A percentile compares a stretch with the other conserved stretches of the same genome.
Evolutionary conservation across 92 coral and sea anemone genomes (phyloP).

Genomic region (Anthopleura xanthogrammica): DNA sequence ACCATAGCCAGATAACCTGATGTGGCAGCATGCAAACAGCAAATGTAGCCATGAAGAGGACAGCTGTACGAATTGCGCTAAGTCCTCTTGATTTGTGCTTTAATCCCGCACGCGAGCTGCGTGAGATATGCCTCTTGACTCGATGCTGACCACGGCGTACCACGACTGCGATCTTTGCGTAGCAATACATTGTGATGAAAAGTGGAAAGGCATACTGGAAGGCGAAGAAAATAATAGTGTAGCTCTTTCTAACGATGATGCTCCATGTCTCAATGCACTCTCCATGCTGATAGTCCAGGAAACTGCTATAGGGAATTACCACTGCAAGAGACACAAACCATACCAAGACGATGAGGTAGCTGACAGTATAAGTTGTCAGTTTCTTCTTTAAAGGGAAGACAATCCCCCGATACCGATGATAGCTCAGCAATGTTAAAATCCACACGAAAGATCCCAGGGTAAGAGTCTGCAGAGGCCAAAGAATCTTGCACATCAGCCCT

Average conservation of each 20-base stretch:
- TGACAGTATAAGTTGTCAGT: conserved; percentile 10
- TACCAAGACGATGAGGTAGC: conserved; percentile 28
- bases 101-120: conserved; percentile 45
- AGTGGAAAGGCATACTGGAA: conserved; percentile 69
- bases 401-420: conserved; percentile 64
- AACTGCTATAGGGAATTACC: conserved; percentile 60
- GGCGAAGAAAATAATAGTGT: conserved; percentile 57
- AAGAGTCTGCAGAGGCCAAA: conserved; percentile 77
- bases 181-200: conserved; percentile 54
- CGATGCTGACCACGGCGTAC: conserved; percentile 50
- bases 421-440: conserved; percentile 60
- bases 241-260: conserved; percentile 22
- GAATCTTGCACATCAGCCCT: conserved; percentile 54
- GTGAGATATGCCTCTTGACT: conserved; percentile 45
- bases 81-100: conserved; percentile 48
- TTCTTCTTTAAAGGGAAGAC: conserved; percentile 41
- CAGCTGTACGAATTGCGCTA: conserved; percentile 69
- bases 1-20: conserved; percentile 72
- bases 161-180: conserved; percentile 48
- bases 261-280: conserved; percentile 73
- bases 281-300: conserved; percentile 44
- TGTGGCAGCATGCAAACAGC: conserved; percentile 87
- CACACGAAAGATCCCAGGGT: conserved; percentile 70
- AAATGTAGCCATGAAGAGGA: conserved; percentile 64
- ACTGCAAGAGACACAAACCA: conserved; percentile 55